A percentile compares a stretch with the other conserved stretches of the same genome.
These are phyloP conservation scores for Microcebus murinus DNA, from an alignment of 2,113 vertebrate species.

Conservation along the genomic window DNA sequence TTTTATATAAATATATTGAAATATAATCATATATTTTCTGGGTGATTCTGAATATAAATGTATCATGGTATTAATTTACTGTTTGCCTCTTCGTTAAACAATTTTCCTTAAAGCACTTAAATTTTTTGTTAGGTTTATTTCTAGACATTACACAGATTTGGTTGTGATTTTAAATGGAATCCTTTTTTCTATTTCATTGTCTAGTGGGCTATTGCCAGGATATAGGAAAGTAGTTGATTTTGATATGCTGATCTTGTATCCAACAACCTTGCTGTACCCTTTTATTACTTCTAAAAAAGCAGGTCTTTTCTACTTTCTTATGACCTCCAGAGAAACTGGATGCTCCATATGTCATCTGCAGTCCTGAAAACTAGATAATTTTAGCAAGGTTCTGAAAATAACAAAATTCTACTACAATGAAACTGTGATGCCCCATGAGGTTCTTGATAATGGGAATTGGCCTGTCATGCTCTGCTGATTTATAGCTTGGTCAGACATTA, in stretches of 20 bases:
- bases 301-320: neutral
- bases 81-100: neutral
- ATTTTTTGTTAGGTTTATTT: neutral
- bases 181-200: slow-evolving; percentile 10
- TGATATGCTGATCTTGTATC: slow-evolving; percentile 3
- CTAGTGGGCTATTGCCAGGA: neutral
- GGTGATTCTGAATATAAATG: slow-evolving; percentile 38
- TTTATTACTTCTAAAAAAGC: slow-evolving; percentile 7
- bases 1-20: slow-evolving; percentile 38
- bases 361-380: slow-evolving; percentile 37
- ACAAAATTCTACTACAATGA: slow-evolving; percentile 60
- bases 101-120: slow-evolving; percentile 13
- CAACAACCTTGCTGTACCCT: neutral
- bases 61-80: slow-evolving; percentile 37
- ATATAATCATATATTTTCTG: neutral
- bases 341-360: slow-evolving; percentile 29
- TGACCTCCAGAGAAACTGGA: neutral
- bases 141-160: neutral
- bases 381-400: slow-evolving; percentile 53
- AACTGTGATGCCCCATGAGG: slow-evolving; percentile 37
- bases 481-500: slow-evolving; percentile 20
- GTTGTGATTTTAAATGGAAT: slow-evolving; percentile 33
- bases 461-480: slow-evolving; percentile 53
- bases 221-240: slow-evolving; percentile 7
- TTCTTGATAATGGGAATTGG: slow-evolving; percentile 28